phyloP scores from a whole-genome alignment of 2,797 vertebrate species.

The Enteromius fasciolatus region DNA sequence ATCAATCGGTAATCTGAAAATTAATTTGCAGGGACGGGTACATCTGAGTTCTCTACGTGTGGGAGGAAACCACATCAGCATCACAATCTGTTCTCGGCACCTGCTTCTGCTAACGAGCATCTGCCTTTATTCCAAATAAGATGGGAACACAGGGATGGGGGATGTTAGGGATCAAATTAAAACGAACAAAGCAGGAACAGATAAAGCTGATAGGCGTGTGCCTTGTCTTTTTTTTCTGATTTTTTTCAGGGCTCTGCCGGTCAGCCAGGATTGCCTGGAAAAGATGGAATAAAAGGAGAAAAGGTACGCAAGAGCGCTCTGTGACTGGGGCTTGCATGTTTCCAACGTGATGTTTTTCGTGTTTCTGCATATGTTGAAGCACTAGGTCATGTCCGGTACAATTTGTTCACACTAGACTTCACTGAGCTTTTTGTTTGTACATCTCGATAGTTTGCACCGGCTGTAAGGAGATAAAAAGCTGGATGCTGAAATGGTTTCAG shows the following conservation, averaged over 20 bases:
- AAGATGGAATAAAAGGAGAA: constrained; percentile 90
- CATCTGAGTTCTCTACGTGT: constrained; percentile 73
- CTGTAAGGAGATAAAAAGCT: neutral
- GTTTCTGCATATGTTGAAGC: constrained; percentile 9
- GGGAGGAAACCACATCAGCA: constrained; percentile 67
- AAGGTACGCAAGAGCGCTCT: constrained; percentile 80
- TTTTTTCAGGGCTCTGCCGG: constrained; percentile 86
- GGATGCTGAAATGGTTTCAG: neutral
- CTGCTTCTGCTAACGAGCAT: constrained; percentile 81
- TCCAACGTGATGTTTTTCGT: neutral
- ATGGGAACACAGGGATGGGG: constrained; percentile 62
- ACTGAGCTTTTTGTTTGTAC: constrained; percentile 10
- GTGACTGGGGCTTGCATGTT: neutral
- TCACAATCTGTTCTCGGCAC: constrained; percentile 80
- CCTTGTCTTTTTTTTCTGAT: constrained; percentile 48
- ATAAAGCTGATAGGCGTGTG: constrained; percentile 68
- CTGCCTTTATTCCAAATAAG: constrained; percentile 79
- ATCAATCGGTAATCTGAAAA: constrained; percentile 76
- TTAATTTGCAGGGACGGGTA: constrained; percentile 78
- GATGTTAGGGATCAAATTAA: constrained; percentile 50
- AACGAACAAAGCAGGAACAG: constrained; percentile 65
- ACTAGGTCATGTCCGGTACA: constrained; percentile 11
- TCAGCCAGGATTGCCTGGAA: constrained; percentile 83
- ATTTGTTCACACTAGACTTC: neutral
- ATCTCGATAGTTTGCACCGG: neutral